Conservation (phyloP, 2,113 vertebrate species). For the Illadopsis cleaveri region DNA sequence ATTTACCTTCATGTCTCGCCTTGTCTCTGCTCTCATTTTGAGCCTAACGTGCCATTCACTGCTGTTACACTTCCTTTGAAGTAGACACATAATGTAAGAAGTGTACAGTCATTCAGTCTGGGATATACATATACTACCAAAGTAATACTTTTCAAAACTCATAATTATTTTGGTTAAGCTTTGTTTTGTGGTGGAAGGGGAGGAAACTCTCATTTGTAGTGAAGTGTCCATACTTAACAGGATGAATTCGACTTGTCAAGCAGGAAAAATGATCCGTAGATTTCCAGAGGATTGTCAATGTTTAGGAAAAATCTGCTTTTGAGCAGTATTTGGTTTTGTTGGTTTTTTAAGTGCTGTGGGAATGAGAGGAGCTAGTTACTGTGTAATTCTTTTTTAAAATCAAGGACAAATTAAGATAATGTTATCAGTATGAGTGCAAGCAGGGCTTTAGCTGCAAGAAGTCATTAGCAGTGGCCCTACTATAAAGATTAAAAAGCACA, state of each 20-base stretch:
- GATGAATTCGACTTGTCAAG: not conserved
- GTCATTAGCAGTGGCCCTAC: not conserved
- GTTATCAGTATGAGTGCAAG: conserved; percentile 32
- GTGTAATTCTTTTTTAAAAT: not conserved
- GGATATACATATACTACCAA: not conserved
- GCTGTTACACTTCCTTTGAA: not conserved
- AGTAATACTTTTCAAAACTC: not conserved
- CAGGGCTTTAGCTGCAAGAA: conserved; percentile 25
- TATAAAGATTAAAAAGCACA: conserved; percentile 14
- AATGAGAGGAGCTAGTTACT: not conserved
- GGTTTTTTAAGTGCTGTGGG: not conserved
- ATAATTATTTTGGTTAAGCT: not conserved
- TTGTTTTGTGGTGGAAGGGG: not conserved
- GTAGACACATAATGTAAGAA: not conserved
- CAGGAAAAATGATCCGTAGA: not conserved
- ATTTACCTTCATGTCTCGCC: not conserved
- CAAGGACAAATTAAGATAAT: conserved; percentile 12
- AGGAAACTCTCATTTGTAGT: not conserved
- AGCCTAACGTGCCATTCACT: not conserved
- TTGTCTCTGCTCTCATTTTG: not conserved
- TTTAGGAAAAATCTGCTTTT: not conserved
- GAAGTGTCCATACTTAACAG: not conserved
- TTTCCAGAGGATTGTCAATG: not conserved
- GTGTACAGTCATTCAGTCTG: not conserved
- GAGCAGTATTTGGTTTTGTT: not conserved